Evolutionary conservation across 1,140 invertebrate genomes (phyloP).

Genomic region (Meloidogyne chitwoodi): DNA sequence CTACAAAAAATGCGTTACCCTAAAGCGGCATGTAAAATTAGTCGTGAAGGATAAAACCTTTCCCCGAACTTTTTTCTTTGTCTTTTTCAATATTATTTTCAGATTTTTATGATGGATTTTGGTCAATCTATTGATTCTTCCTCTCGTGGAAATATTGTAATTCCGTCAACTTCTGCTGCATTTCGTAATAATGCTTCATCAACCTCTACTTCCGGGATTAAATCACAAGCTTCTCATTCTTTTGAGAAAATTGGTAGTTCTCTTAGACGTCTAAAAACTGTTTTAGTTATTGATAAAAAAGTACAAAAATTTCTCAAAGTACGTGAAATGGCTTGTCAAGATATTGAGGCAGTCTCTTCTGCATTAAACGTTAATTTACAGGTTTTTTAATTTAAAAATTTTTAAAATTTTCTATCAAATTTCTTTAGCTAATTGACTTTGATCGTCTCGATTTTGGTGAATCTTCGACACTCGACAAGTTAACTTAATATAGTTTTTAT

Average conservation of each 20-base stretch:
- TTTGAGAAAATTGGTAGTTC: background rate
- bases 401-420: constrained; percentile 15
- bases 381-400: background rate
- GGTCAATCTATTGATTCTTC: constrained; percentile 10
- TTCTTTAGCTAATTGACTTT: constrained; percentile 63
- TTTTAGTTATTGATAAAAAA: constrained; percentile 58
- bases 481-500: background rate
- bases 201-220: background rate
- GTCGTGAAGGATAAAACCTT: background rate
- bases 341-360: constrained; percentile 60
- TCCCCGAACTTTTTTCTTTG: background rate
- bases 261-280: constrained; percentile 48
- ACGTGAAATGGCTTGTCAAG: constrained; percentile 56
- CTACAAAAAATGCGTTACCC: no score
- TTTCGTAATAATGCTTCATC: background rate
- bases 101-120: constrained; percentile 10
- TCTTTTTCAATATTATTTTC: background rate
- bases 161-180: background rate
- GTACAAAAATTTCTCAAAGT: constrained; percentile 44
- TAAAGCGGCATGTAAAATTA: no score
- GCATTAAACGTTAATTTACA: constrained; percentile 53
- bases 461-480: constrained; percentile 62
- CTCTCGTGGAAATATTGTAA: background rate
- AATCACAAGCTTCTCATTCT: constrained; percentile 7
- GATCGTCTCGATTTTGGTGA: constrained; percentile 69